Conservation (phyloP, 2,797 vertebrate species). For the Cossypha heuglini region DNA sequence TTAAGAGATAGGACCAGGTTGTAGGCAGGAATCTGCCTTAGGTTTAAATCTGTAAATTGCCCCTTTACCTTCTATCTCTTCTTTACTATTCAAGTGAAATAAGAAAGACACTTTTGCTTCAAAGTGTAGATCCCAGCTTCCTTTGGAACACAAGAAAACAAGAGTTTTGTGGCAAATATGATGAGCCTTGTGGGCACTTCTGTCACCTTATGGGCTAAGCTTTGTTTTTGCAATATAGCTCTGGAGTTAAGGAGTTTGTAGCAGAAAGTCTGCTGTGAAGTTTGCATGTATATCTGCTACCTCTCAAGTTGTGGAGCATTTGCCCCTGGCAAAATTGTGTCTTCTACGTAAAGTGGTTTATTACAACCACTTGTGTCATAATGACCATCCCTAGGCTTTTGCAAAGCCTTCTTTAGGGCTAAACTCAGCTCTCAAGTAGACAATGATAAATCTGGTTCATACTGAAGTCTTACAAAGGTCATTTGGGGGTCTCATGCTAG, state of each 20-base stretch:
- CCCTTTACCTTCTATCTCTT: background rate
- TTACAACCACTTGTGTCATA: background rate
- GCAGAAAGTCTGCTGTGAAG: background rate
- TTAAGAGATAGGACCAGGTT: background rate
- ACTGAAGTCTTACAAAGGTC: background rate
- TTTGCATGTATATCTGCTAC: background rate
- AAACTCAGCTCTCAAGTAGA: background rate
- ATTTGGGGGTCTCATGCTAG: rapidly evolving
- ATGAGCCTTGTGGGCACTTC: background rate
- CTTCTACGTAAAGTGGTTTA: background rate
- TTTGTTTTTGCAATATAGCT: background rate
- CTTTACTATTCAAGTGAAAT: background rate
- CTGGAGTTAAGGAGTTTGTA: background rate
- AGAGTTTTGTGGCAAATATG: background rate
- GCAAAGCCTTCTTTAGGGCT: background rate
- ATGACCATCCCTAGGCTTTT: background rate
- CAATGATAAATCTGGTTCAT: background rate
- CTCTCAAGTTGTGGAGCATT: background rate
- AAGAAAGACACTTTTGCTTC: background rate
- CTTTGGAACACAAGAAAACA: background rate
- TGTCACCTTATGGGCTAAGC: background rate
- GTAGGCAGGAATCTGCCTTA: background rate
- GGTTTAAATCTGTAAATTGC: background rate
- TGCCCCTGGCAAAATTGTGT: background rate
- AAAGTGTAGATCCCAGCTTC: background rate